phyloP scores from a whole-genome alignment of 2,113 vertebrate genomes.

The Erinaceus europaeus region DNA sequence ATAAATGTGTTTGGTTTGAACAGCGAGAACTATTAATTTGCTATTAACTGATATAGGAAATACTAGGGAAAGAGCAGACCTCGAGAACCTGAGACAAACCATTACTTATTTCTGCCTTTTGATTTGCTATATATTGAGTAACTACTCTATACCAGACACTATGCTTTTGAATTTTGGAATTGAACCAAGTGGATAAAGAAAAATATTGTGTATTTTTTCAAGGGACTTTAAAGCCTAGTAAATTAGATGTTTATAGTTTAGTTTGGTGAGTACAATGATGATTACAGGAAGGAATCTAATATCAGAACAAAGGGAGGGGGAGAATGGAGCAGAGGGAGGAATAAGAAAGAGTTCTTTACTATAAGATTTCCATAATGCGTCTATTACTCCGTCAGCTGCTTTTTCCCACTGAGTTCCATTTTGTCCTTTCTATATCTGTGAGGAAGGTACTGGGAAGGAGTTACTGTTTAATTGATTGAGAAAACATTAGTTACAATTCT shows the following conservation, averaged over 20 bases:
- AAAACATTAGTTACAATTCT: conserved; percentile 6
- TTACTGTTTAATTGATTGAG: neutral
- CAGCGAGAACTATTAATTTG: neutral
- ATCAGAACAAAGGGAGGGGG: conserved; percentile 1
- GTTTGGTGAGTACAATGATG: neutral
- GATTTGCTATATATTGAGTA: neutral
- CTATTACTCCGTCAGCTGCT: neutral
- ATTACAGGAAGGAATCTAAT: neutral
- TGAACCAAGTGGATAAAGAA: neutral
- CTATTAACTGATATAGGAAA: neutral
- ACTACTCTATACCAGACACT: neutral
- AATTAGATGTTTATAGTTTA: neutral
- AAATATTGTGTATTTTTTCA: neutral
- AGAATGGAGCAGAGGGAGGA: neutral
- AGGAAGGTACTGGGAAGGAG: neutral
- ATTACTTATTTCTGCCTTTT: neutral
- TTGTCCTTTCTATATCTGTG: neutral
- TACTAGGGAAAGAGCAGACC: neutral
- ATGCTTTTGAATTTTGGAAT: neutral
- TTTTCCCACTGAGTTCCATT: neutral
- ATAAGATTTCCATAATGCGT: neutral
- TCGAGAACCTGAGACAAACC: neutral
- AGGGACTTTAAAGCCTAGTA: neutral
- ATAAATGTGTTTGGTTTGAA: neutral
- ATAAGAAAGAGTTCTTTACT: neutral